Evolutionary conservation across 2,797 vertebrate species (phyloP).

Genomic region (Cirrhinus molitorella): DNA sequence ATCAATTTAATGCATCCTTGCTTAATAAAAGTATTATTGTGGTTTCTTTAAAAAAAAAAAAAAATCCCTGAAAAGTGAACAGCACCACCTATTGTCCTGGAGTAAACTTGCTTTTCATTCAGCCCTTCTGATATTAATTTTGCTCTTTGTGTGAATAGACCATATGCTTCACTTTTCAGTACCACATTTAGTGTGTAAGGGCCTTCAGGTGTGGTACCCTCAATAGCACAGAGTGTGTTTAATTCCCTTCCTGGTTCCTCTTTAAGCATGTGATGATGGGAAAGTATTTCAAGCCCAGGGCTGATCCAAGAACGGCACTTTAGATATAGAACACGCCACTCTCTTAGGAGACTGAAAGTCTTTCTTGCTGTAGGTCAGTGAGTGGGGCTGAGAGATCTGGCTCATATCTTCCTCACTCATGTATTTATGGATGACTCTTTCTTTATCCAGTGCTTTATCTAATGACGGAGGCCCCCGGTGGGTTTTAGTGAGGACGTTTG

Average conservation of each 20-base stretch:
- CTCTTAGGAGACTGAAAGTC: slow-evolving; percentile 48
- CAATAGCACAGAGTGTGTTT: slow-evolving; percentile 12
- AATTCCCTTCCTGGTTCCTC: slow-evolving; percentile 11
- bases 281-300: slow-evolving; percentile 41
- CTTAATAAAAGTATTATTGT: neutral
- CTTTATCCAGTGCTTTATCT: slow-evolving; percentile 50
- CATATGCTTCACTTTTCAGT: neutral
- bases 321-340: slow-evolving; percentile 39
- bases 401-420: slow-evolving; percentile 48
- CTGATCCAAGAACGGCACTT: slow-evolving; percentile 33
- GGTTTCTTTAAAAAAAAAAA: neutral
- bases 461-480: slow-evolving; percentile 35
- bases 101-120: neutral
- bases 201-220: slow-evolving; percentile 5
- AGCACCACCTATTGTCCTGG: neutral
- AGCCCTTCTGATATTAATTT: neutral
- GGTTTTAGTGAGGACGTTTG: slow-evolving; percentile 36
- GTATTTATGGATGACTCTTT: slow-evolving; percentile 54
- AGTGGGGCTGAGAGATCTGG: slow-evolving; percentile 31
- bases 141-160: neutral
- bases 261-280: slow-evolving; percentile 31
- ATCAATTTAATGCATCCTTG: neutral
- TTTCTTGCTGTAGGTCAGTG: slow-evolving; percentile 46
- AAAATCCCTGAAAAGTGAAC: neutral
- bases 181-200: neutral